Base-by-base conservation (phyloP, 2,888 invertebrate genomes). In the Anthophora plumipes region DNA sequence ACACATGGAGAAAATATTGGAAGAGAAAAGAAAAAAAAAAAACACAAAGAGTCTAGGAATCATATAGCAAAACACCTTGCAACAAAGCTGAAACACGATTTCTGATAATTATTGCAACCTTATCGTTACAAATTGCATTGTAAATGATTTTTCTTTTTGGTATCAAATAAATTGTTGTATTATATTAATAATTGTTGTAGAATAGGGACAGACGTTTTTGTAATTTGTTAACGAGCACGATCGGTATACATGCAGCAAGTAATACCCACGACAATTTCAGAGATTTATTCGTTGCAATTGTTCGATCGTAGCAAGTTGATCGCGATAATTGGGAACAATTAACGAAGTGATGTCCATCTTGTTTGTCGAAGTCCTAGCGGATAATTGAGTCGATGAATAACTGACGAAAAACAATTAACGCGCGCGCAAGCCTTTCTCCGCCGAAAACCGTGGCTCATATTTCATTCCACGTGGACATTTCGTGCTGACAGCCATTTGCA, bases 401-500 rank as follows among this genome's bases (percentile, higher is more conserved):
- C 52, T 63, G 68, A 73, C 50, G 69, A 71, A 31, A 41, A 67
- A 60, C 74, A 64, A 80, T 80, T 74, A 73, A 69, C 66, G 54
- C 11, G 48, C 22, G 52, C 41, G 31, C 31, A 31, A 31, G n/a
- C n/a, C 63, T 71, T 79, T 67, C 69, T 43, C 25, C 64, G 8
- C 31, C 31, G 68, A 68, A n/a, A 69, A 59, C 54, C 25, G 64
- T 37, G 20, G 64, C 66, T 72, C 82, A 52, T 82, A 83, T 77
- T 78, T 82, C 83, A 82, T 77, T 72, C 74, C 17, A 50, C 67
- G 66, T 69, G 61, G 63, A 70, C 77, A 70, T 63, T 67, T 67
- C 74, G 61, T 41, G 37, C 52, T 39, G 77, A 83, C 82, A 82
- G 73, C 73, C 77, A 73, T 82, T 83, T 17, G 77, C 83, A 78